Base-by-base conservation (phyloP, 1,140 invertebrate species). In the Eumaeus atala region DNA sequence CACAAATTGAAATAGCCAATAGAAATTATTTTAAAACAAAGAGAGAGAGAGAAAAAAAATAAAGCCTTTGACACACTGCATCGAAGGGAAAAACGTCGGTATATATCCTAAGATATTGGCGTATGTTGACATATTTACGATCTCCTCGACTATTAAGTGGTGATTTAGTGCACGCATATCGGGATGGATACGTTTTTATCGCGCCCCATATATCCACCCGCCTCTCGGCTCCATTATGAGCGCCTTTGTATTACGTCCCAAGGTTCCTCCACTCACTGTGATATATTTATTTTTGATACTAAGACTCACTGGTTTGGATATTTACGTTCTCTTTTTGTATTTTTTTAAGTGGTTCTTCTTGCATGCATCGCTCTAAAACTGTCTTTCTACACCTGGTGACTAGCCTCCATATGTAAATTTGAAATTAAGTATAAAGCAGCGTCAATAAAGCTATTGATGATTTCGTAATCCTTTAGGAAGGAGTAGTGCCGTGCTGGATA, bases 141-240 rank as follows among this genome's bases (percentile, higher is more conserved):
- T 56, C 70, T 71, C 54, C 67, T 76, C 68, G 71, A 77, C 76
- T 79, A 82, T 82, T 79, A 82, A 78, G 76, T 78, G 64, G 78
- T 82, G 78, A 82, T 82, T 82, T 79, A 82, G 66, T 77, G 70
- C 54, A 60, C 51, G 67, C 78, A 77, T 82, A 82, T 82, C 77
- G 58, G 65, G 77, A 80, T 80, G 75, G 77, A 81, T 83, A 77
- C 74, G 72, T 78, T 79, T 83, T 83, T 83, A 83, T 83, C 77
- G 76, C 56, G 62, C 54, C 55, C 68, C 62, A 77, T 80, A 77
- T 74, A 77, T 79, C 73, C 68, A 72, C 56, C 64, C 51, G 63
- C 59, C 69, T 58, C 56, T 61, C 38, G 38, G 28, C 33, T 53
- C 37, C 21, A 48, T 48, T 48, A 48, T 48, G 48, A 33, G 10